These are phyloP conservation scores for Mya arenaria DNA, from an alignment of 1,140 invertebrate genomes.

Conservation along the genomic window DNA sequence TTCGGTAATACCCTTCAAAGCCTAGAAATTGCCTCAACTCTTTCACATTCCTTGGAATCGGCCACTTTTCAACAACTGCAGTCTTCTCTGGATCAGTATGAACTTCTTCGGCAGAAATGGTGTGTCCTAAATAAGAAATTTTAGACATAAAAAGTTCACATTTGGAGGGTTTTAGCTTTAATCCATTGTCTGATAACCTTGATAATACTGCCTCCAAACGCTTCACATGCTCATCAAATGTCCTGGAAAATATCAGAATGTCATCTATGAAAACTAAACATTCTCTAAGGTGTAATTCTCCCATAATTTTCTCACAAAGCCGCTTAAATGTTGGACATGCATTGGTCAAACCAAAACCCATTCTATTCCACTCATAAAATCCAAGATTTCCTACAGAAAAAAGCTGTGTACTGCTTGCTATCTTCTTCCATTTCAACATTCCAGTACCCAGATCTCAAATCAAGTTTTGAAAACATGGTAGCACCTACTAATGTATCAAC, in stretches of 20 bases:
- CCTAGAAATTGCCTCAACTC: slow-evolving; percentile 18
- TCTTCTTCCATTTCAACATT: slow-evolving; percentile 12
- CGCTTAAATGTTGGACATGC: slow-evolving; percentile 4
- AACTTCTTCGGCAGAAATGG: neutral
- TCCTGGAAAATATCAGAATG: neutral
- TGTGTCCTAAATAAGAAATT: neutral
- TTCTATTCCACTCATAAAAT: slow-evolving; percentile 26
- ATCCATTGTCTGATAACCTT: neutral
- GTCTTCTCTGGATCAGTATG: slow-evolving; percentile 9
- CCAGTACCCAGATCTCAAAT: slow-evolving; percentile 6
- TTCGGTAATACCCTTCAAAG: slow-evolving; percentile 17
- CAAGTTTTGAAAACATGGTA: neutral
- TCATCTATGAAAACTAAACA: slow-evolving; percentile 30
- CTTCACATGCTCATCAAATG: neutral
- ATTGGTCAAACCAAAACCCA: slow-evolving; percentile 18
- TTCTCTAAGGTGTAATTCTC: slow-evolving; percentile 30
- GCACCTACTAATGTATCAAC: slow-evolving; percentile 5
- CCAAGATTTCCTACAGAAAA: slow-evolving; percentile 38
- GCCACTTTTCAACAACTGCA: slow-evolving; percentile 8
- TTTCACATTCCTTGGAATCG: slow-evolving; percentile 31
- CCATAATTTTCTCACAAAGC: slow-evolving; percentile 11
- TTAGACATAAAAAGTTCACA: slow-evolving; percentile 7
- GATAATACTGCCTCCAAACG: slow-evolving; percentile 6
- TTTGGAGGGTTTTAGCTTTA: slow-evolving; percentile 12
- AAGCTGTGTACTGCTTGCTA: slow-evolving; percentile 73